A percentile compares a stretch with the other conserved stretches of the same genome.
These are phyloP conservation scores for Habrosyne pyritoides DNA, from an alignment of 2,888 invertebrate species.

Conservation along the genomic window DNA sequence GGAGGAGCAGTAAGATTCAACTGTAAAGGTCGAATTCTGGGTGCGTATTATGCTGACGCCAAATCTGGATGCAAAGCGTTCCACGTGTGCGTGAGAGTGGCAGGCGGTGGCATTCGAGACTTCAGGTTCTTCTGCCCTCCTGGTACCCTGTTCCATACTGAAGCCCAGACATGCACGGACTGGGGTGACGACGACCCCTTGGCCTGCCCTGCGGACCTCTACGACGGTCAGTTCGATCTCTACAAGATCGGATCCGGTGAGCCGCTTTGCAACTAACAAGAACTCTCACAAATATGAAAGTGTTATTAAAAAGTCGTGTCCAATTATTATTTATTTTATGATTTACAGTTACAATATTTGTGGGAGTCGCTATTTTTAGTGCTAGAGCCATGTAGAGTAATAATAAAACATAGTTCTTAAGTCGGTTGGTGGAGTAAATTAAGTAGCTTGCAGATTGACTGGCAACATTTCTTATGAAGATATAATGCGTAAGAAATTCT, in stretches of 20 bases:
- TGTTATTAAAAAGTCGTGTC: background rate
- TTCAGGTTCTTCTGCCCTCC: conserved; percentile 95
- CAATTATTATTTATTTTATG: too few species aligned
- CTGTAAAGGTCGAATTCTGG: conserved; percentile 92
- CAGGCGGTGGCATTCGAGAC: conserved; percentile 90
- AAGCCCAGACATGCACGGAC: conserved; percentile 95
- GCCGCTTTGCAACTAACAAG: conserved; percentile 78
- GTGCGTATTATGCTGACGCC: conserved; percentile 94
- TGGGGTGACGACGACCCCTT: conserved; percentile 91
- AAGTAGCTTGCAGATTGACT: background rate
- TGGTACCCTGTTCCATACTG: conserved; percentile 95
- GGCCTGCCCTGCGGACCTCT: conserved; percentile 92
- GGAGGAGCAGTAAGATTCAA: conserved; percentile 86
- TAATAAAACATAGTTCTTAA: background rate
- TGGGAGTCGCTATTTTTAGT: conserved; percentile 16
- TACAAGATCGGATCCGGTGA: conserved; percentile 91
- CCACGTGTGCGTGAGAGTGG: conserved; percentile 93
- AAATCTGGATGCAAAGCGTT: conserved; percentile 95
- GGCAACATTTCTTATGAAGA: too few species aligned
- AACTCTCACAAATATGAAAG: conserved; percentile 37
- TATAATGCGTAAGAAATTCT: too few species aligned
- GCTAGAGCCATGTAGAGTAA: background rate
- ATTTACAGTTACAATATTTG: conserved; percentile 18
- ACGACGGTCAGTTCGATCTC: conserved; percentile 94
- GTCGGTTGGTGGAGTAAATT: background rate